Evolutionary conservation across 2,113 vertebrate genomes (phyloP), one percentile per base, ranked within the genome.

Genomic region (Gambusia affinis): DNA sequence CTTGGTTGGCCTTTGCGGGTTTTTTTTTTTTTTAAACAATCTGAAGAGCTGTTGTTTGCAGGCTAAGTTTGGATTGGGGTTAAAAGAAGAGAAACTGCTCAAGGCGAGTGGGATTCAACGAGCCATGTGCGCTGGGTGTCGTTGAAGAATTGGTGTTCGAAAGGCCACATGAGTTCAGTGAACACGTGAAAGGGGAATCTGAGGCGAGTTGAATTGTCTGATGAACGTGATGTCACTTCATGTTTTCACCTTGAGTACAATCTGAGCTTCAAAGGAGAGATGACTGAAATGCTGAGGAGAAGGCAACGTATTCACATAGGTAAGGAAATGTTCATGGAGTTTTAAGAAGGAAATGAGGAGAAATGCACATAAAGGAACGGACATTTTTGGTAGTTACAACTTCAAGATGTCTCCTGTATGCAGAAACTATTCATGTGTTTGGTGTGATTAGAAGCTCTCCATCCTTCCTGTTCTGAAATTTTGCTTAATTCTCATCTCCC

Each of bases 61-160:
- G 63, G 70, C 31, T 67, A 1, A 29, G 66, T 66, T 70, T 85
- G 71, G 61, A 83, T 57, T 51, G 62, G 57, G 83, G 83, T 85
- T 85, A 78, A 83, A 80, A 51, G 75, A 14, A 81, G 68, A 73
- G 81, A 78, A 78, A 66, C 51, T 37, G 67, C 71, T 60, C 63
- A 73, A 74, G 72, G 70, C 51, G 74, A 6, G 2, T 39, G 37
- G 29, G 63, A 80, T 51, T 44, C 8, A 35, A 57, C 19, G 30
- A 66, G 76, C 73, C 51, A 64, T 51, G 62, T 73, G 8, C 67
- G 72, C 70, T n/a, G 47, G 37, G 60, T 78, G 74, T 76, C 60
- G 79, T 35, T 5, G 15, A 67, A 28, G 19, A 67, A n/a, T 1
- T 65, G 69, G 44, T 70, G 69, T 47, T 76, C 78, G 39, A 74